Base-by-base conservation (phyloP, 2,888 invertebrate species). In the Oscheius sp. region DNA sequence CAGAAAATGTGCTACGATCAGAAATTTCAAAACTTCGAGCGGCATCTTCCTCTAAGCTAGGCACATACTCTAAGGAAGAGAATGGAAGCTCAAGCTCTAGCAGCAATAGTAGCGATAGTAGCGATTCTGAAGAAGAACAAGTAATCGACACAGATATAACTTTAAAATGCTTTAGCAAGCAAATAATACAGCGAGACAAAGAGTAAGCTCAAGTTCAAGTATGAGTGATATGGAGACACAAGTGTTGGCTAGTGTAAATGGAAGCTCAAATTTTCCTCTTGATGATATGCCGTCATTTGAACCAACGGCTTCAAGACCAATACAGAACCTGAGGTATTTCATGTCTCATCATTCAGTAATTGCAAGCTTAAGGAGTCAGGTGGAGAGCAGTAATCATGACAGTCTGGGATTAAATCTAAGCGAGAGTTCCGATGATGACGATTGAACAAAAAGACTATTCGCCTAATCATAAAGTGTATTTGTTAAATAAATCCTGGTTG, bases 371-470 rank as follows among this genome's bases (percentile, higher is more conserved):
- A 8, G 1, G 23, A n/a, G 33, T 8, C 20, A 39, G 37, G 3
- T 17, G 20, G 34, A 33, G 37, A 57, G 34, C 23, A 61, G 61
- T 27, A 61, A 67, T 33, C 70, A 76, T 58, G 65, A 53, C 34
- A 20, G 45, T 65, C 65, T 70, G 50, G 78, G 78, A 6, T 46
- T 80, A 48, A 68, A 69, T 12, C 68, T 80, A 15, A 76, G 76
- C 46, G 80, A 80, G 53, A 75, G 75, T 23, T 80, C 80, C 15
- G 77, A 79, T 6, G 75, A 76, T 23, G 79, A 79, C 5, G 71
- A 75, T 20, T n/a, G n/a, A n/a, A n/a, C n/a, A n/a, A n/a, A n/a
- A n/a, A n/a, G n/a, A n/a, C n/a, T n/a, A n/a, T n/a, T n/a, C n/a
- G n/a, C n/a, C n/a, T n/a, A n/a, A n/a, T n/a, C n/a, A n/a, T n/a